phyloP scores from a whole-genome alignment of 2,888 invertebrate genomes.

The Octodonta nipae region DNA sequence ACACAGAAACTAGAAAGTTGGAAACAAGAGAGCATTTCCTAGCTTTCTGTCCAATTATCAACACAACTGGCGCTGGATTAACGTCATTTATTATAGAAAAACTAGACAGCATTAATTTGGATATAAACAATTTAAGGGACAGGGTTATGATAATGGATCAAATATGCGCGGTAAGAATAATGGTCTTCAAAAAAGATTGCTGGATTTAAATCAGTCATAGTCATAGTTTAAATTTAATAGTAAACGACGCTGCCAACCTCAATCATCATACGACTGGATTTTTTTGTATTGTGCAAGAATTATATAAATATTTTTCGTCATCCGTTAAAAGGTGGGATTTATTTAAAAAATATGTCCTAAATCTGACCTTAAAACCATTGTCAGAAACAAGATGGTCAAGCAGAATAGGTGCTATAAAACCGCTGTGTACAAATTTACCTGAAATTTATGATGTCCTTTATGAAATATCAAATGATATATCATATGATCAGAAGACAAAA shows the following conservation, averaged over 20 bases:
- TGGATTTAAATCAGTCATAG: constrained; percentile 2
- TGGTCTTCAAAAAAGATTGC: constrained; percentile 4
- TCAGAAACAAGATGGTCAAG: too few species aligned
- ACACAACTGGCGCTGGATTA: constrained; percentile 15
- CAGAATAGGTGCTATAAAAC: too few species aligned
- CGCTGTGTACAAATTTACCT: too few species aligned
- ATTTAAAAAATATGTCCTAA: too few species aligned
- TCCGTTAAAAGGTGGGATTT: neutral
- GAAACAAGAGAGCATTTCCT: too few species aligned
- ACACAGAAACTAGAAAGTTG: constrained; percentile 9
- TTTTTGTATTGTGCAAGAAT: constrained; percentile 4
- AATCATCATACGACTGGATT: neutral
- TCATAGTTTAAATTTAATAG: too few species aligned
- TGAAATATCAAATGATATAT: too few species aligned
- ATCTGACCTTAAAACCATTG: too few species aligned
- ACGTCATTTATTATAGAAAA: constrained; percentile 10
- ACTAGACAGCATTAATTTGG: constrained; percentile 1
- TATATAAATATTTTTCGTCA: constrained; percentile 3
- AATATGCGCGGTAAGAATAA: constrained; percentile 3
- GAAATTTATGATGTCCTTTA: too few species aligned
- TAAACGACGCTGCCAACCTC: constrained; percentile 2
- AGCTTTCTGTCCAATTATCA: constrained; percentile 8
- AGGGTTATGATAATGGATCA: constrained; percentile 4
- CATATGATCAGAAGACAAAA: too few species aligned
- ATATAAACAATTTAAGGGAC: constrained; percentile 1